phyloP scores from a whole-genome alignment of 2,888 invertebrate genomes.

The Prostheceraeus crozeri region DNA sequence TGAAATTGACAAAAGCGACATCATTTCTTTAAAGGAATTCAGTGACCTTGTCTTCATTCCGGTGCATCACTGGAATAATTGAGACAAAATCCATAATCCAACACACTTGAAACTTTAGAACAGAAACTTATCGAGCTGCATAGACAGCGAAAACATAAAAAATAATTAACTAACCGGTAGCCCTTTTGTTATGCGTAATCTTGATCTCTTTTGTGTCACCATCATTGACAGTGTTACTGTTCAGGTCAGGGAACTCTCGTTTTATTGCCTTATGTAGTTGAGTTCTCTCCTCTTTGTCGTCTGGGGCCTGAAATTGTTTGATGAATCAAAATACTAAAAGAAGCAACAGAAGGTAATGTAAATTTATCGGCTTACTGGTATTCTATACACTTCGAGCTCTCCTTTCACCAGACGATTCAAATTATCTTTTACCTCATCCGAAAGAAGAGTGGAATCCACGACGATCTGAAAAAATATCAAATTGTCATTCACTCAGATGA shows the following conservation, averaged over 20 bases:
- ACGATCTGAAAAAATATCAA: background rate
- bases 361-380: background rate
- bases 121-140: too few species aligned
- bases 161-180: background rate
- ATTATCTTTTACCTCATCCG: background rate
- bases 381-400: background rate
- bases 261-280: slow-evolving; percentile 61
- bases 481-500: background rate
- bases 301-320: slow-evolving; percentile 45
- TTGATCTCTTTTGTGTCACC: slow-evolving; percentile 46
- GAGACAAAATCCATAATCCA: too few species aligned
- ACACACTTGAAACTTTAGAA: too few species aligned
- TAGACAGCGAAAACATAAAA: too few species aligned
- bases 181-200: slow-evolving; percentile 48
- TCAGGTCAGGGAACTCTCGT: slow-evolving; percentile 60
- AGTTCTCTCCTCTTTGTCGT: slow-evolving; percentile 47
- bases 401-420: background rate
- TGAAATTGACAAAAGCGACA: too few species aligned
- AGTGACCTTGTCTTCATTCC: too few species aligned
- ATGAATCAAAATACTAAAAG: background rate
- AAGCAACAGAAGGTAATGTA: too few species aligned
- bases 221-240: slow-evolving; percentile 43
- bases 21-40: too few species aligned
- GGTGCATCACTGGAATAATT: too few species aligned
- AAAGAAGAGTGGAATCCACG: background rate